phyloP scores from a whole-genome alignment of 2,888 invertebrate genomes.

The Osmoderma eremita region DNA sequence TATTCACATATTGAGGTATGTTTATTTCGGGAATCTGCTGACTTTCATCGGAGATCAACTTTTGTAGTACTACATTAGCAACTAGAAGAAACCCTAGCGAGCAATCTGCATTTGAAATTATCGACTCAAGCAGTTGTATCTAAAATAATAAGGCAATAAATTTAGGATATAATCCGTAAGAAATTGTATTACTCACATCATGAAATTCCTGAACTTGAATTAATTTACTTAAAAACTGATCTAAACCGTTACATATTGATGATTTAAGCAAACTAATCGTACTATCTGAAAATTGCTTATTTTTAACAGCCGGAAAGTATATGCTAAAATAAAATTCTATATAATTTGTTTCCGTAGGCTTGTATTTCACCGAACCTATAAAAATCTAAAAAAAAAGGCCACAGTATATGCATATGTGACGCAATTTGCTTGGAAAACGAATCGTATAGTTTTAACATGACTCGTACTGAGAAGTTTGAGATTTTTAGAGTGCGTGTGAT shows the following conservation, averaged over 20 bases:
- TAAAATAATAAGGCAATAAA: background rate
- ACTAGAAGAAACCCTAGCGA: constrained; percentile 28
- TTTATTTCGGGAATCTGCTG: constrained; percentile 12
- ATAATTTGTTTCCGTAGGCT: background rate
- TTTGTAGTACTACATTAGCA: constrained; percentile 26
- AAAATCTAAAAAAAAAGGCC: constrained; percentile 38
- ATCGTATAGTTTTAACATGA: constrained; percentile 63
- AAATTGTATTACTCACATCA: constrained; percentile 38
- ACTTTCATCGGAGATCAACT: constrained; percentile 13
- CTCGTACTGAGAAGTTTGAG: constrained; percentile 65
- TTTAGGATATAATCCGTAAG: too few relatives aligned
- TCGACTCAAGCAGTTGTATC: constrained; percentile 5
- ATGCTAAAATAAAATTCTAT: constrained; percentile 41
- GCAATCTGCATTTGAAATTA: constrained; percentile 8
- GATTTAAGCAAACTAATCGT: constrained; percentile 48
- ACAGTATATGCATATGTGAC: constrained; percentile 26
- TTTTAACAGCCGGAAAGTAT: constrained; percentile 40
- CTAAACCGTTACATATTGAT: constrained; percentile 41
- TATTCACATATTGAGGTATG: constrained; percentile 12
- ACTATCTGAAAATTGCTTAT: constrained; percentile 40
- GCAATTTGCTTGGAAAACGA: constrained; percentile 57
- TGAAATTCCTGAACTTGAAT: constrained; percentile 40
- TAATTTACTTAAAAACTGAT: constrained; percentile 40
- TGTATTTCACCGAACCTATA: constrained; percentile 33
- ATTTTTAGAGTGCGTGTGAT: constrained; percentile 65